A percentile compares a stretch with the other conserved stretches of the same genome.
Conservation (phyloP, 2,113 vertebrate genomes). For the Entomyzon cyanotis region DNA sequence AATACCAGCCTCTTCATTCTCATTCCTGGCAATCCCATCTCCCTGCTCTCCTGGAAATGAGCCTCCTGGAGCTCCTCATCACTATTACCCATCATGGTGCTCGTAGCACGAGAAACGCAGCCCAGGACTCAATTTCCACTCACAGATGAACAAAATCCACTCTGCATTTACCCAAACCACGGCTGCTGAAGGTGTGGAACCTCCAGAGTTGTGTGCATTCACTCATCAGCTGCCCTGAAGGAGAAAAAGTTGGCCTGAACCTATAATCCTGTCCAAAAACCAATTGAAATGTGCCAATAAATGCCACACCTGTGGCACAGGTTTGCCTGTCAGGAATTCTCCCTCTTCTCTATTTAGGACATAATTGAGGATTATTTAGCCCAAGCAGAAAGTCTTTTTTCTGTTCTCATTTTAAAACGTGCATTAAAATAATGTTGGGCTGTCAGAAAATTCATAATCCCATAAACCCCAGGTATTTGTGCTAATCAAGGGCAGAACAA, state of each 20-base stretch:
- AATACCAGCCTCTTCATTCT: not conserved
- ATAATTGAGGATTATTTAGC: not conserved
- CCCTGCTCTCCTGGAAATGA: slow-evolving; percentile 1
- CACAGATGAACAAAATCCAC: not conserved
- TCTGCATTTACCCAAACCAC: not conserved
- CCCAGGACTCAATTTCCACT: not conserved
- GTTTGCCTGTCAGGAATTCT: not conserved
- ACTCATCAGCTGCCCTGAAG: not conserved
- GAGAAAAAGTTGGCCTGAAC: not conserved
- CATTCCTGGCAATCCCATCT: slow-evolving; percentile 6
- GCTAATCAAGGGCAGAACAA: not conserved
- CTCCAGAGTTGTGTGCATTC: accelerated
- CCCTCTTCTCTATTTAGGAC: not conserved
- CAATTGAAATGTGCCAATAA: not conserved
- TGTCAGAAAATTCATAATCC: not conserved
- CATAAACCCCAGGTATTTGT: not conserved
- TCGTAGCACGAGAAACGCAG: not conserved
- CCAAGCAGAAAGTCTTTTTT: not conserved
- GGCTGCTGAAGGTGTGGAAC: not conserved
- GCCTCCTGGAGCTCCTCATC: not conserved
- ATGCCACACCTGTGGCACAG: not conserved
- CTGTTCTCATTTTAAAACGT: not conserved
- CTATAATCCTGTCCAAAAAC: not conserved
- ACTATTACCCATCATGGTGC: not conserved
- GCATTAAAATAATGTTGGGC: not conserved